phyloP scores from a whole-genome alignment of 1,140 invertebrate genomes.

The Lucilia sericata region DNA sequence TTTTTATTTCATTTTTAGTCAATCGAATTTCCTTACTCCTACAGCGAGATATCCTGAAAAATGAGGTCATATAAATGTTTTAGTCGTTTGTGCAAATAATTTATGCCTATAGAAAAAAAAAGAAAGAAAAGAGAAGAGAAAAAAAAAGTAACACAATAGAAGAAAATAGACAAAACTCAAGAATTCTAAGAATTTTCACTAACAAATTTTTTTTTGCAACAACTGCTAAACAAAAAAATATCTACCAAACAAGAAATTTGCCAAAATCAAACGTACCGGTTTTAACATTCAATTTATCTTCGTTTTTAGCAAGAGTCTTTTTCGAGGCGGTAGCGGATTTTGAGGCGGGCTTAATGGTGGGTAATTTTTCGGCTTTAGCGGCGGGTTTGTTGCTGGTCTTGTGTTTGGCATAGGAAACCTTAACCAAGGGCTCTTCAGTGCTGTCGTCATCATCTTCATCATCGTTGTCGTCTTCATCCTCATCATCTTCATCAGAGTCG shows the following conservation, averaged over 20 bases:
- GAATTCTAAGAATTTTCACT: not conserved
- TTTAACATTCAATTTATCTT: slow-evolving; percentile 66
- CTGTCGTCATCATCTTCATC: slow-evolving; percentile 51
- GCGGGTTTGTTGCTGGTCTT: slow-evolving; percentile 30
- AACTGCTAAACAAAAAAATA: not conserved
- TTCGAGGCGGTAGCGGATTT: slow-evolving; percentile 48
- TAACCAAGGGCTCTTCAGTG: slow-evolving; percentile 59
- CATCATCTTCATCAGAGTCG: slow-evolving; percentile 36
- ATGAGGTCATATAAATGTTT: slow-evolving; percentile 68
- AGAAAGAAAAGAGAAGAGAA: slow-evolving; percentile 56
- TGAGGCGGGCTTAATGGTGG: slow-evolving; percentile 21
- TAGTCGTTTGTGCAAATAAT: slow-evolving; percentile 68
- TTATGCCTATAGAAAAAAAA: slow-evolving; percentile 67
- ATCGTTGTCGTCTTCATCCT: slow-evolving; percentile 46
- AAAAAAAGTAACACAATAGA: slow-evolving; percentile 63
- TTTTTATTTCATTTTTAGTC: slow-evolving; percentile 50
- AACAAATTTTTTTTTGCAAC: not conserved
- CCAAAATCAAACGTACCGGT: slow-evolving; percentile 85
- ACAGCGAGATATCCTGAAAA: slow-evolving; percentile 69
- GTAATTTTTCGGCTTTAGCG: slow-evolving; percentile 38
- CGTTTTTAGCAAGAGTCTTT: slow-evolving; percentile 47
- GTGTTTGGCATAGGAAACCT: slow-evolving; percentile 64
- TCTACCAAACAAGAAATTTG: slow-evolving; percentile 74
- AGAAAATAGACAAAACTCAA: slow-evolving; percentile 57
- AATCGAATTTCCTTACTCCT: slow-evolving; percentile 66